Base-by-base conservation (phyloP, 2,888 invertebrate genomes). In the Cheilosia impressa region DNA sequence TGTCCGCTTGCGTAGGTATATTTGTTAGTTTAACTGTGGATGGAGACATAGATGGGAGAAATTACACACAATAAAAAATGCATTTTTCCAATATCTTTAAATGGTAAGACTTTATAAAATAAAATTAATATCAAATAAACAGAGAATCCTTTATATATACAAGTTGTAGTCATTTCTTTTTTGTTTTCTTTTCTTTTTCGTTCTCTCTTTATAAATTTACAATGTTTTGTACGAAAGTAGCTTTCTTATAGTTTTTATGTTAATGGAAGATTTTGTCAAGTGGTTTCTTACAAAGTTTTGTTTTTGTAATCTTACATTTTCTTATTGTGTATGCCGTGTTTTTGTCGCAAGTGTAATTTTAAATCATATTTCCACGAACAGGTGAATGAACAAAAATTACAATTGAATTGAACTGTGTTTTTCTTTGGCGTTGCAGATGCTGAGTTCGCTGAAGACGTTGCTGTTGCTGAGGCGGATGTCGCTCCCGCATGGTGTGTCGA, bases 361-460 rank as follows among this genome's bases (percentile, higher is more conserved):
- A 92, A 88, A 89, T 92, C 92, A 83, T 92, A 92, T 76, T 92
- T 92, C 92, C 92, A 92, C 66, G 92, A 91, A 88, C 92, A 92
- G 77, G 89, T 89, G 87, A 92, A 92, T 78, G 90, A 89, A 89
- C 92, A 92, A 87, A 91, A 92, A 77, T 90, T 91, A 87, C 92
- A 92, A 80, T 90, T 90, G 82, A 92, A 92, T 87, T 91, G 90
- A 24, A 88, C 88, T 75, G 90, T 89, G 52, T 89, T 88, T 83
- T 90, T 89, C 87, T 91, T 91, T 77, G 88, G 88, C 69, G 89
- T 87, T 78, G 83, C 69, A 65, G 87, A 84, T 73, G 87, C 55
- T 17, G 81, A 87, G 81, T 58, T 73, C 57, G 77, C 66, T 84
- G 83, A 52, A 58, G 73, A 31, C 38, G 76, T n/a, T 62, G 78